A percentile compares a stretch with the other conserved stretches of the same genome.
These are phyloP conservation scores for Balanococcus diminutus DNA, from an alignment of 2,888 invertebrate species.

Conservation along the genomic window DNA sequence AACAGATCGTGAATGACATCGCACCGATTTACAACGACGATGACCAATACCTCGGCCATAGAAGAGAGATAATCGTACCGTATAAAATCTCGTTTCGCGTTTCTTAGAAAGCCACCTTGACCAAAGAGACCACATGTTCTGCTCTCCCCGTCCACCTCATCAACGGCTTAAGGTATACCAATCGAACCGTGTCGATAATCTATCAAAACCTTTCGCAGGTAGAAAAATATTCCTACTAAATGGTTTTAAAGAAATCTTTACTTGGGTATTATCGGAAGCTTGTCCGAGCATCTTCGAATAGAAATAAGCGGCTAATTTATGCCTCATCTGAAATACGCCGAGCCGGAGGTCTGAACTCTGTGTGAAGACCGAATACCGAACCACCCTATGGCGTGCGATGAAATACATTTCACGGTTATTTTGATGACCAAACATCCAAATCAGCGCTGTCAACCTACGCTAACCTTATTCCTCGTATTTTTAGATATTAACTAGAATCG, in stretches of 20 bases:
- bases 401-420: constrained; percentile 22
- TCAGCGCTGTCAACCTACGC: not conserved
- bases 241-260: not conserved
- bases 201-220: constrained; percentile 14
- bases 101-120: constrained; percentile 22
- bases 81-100: constrained; percentile 11
- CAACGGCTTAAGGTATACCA: not conserved
- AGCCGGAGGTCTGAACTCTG: not conserved
- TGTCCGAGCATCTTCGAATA: not conserved
- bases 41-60: not conserved
- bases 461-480: not conserved
- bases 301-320: constrained; percentile 14
- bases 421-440: constrained; percentile 2
- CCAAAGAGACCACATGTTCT: not conserved
- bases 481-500: not conserved
- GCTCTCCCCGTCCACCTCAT: not conserved
- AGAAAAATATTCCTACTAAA: not conserved
- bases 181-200: constrained; percentile 14
- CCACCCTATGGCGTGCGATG: not conserved
- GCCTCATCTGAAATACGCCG: not conserved
- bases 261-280: not conserved
- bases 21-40: not conserved
- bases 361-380: not conserved
- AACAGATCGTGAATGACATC: not conserved
- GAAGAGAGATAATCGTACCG: not conserved